These are phyloP conservation scores for Urechis unicinctus DNA, from an alignment of 2,888 invertebrate genomes.

Conservation along the genomic window DNA sequence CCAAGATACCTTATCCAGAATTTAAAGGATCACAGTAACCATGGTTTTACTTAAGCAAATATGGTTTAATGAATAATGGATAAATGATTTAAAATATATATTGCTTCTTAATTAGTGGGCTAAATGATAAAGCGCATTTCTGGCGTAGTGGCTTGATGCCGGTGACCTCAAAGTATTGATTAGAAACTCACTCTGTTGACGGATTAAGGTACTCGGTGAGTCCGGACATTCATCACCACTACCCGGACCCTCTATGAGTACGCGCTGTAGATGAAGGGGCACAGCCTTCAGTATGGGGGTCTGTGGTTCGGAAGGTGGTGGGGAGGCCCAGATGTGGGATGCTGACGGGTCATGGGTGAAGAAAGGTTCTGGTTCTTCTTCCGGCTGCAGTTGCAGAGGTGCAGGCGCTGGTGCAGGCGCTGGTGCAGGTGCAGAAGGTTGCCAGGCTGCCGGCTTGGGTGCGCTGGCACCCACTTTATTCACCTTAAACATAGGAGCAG, in stretches of 20 bases:
- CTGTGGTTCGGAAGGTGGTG: not conserved
- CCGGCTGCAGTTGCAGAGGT: not conserved
- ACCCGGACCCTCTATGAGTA: constrained; percentile 6
- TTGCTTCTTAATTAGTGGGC: no score
- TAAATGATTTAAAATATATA: no score
- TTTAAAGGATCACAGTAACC: no score
- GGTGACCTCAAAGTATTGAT: no score
- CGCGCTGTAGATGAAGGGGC: constrained; percentile 5
- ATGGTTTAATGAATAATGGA: no score
- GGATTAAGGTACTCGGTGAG: constrained; percentile 8
- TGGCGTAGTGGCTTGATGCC: no score
- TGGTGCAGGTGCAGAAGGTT: constrained; percentile 1
- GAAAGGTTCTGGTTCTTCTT: not conserved
- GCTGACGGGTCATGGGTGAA: not conserved
- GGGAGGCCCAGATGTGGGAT: not conserved
- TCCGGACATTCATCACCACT: constrained; percentile 13
- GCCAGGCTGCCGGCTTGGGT: constrained; percentile 2
- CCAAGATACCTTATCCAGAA: no score
- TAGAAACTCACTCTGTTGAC: no score
- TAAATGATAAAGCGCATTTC: no score
- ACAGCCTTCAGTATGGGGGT: constrained; percentile 1
- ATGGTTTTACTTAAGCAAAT: no score
- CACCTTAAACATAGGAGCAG: constrained; percentile 14
- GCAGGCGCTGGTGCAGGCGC: not conserved
- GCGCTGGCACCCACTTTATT: constrained; percentile 7